Conservation (phyloP, 2,888 invertebrate species). For the Zeuzera pyrina region DNA sequence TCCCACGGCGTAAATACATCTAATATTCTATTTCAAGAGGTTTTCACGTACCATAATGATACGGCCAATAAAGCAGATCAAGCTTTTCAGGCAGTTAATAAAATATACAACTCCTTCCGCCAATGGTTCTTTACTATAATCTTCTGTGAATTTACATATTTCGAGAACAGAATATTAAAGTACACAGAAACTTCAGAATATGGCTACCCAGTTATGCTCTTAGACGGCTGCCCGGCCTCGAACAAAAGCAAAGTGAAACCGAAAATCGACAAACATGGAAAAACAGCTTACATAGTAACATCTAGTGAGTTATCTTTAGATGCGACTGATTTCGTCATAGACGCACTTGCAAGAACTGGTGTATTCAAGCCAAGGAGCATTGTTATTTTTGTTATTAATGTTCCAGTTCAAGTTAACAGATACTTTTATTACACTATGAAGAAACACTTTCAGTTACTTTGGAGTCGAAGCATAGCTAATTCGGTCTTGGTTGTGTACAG, state of each 20-base stretch:
- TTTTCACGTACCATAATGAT: slow-evolving; percentile 39
- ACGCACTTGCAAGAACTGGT: slow-evolving; percentile 46
- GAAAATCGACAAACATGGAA: slow-evolving; percentile 50
- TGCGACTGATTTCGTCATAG: slow-evolving; percentile 39
- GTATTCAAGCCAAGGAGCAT: slow-evolving; percentile 55
- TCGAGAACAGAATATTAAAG: slow-evolving; percentile 57
- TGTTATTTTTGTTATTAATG: slow-evolving; percentile 52
- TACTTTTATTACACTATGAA: slow-evolving; percentile 51
- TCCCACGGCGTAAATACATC: slow-evolving; percentile 20
- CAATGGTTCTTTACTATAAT: slow-evolving; percentile 63
- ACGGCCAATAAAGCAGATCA: slow-evolving; percentile 38
- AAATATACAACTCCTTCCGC: slow-evolving; percentile 50
- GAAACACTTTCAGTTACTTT: slow-evolving; percentile 60
- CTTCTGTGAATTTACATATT: slow-evolving; percentile 61
- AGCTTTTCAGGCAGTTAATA: slow-evolving; percentile 46
- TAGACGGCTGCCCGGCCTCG: slow-evolving; percentile 45
- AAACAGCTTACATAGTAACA: slow-evolving; percentile 54
- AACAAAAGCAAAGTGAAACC: slow-evolving; percentile 45
- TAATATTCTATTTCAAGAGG: slow-evolving; percentile 33
- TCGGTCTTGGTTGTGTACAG: slow-evolving; percentile 48
- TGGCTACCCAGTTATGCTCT: slow-evolving; percentile 52
- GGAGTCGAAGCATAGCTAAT: slow-evolving; percentile 68
- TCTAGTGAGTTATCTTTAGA: slow-evolving; percentile 40
- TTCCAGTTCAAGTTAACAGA: slow-evolving; percentile 33
- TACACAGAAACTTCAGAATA: slow-evolving; percentile 48